A percentile compares a stretch with the other conserved stretches of the same genome.
phyloP scores from a whole-genome alignment of 23 tunicate species.

The Ascidia mentula region DNA sequence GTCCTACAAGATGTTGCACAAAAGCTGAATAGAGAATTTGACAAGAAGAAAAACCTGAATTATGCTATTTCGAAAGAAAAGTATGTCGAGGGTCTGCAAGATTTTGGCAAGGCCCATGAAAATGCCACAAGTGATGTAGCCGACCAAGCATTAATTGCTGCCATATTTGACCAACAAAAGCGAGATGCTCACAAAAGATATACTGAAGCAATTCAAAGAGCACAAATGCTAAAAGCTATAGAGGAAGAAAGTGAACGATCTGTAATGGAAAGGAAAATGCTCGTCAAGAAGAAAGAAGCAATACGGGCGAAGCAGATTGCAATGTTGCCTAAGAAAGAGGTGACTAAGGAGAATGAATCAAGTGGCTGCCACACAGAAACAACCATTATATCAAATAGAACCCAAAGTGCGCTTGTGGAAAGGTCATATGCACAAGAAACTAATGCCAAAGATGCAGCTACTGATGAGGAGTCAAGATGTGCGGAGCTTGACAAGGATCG shows the following conservation, averaged over 20 bases:
- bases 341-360: not conserved
- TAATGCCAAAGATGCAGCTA: constrained; percentile 31
- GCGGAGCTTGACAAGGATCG: not conserved
- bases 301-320: constrained; percentile 79
- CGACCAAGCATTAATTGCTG: constrained; percentile 53
- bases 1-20: constrained; percentile 44
- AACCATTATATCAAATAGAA: constrained; percentile 4
- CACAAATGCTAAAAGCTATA: constrained; percentile 10
- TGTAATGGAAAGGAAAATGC: constrained; percentile 11
- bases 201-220: constrained; percentile 38
- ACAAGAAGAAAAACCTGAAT: constrained; percentile 15
- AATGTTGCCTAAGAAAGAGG: constrained; percentile 41
- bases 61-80: constrained; percentile 33
- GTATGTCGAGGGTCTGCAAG: constrained; percentile 38
- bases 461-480: constrained; percentile 24
- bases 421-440: constrained; percentile 22
- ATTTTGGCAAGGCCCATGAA: constrained; percentile 61
- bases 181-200: constrained; percentile 43
- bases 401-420: constrained; percentile 11
- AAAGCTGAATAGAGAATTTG: constrained; percentile 41
- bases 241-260: constrained; percentile 40
- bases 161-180: constrained; percentile 46
- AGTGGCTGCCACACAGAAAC: not conserved
- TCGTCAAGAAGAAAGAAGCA: constrained; percentile 58
- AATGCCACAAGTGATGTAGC: constrained; percentile 44